Evolutionary conservation across 2,888 invertebrate genomes (phyloP).

Genomic region (Furcula furcula): DNA sequence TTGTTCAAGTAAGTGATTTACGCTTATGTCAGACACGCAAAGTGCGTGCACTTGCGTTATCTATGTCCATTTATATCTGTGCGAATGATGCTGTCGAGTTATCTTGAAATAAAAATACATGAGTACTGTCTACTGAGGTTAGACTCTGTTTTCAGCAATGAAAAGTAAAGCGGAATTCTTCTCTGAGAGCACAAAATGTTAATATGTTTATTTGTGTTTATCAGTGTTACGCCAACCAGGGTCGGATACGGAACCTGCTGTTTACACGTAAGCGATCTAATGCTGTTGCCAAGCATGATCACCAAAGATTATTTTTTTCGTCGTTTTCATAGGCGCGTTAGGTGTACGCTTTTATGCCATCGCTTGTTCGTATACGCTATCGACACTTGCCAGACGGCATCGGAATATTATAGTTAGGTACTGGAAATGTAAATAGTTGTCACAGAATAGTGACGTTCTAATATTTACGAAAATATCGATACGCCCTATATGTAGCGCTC

Average conservation of each 20-base stretch:
- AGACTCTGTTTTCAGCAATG: no score
- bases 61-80: no score
- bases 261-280: constrained; percentile 3
- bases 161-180: no score
- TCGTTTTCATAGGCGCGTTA: constrained; percentile 11
- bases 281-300: constrained; percentile 5
- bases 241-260: constrained; percentile 1
- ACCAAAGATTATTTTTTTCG: constrained; percentile 1
- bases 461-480: not conserved
- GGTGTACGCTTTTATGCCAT: constrained; percentile 24
- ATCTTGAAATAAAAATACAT: no score
- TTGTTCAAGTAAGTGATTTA: no score
- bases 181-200: no score
- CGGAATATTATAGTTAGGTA: not conserved
- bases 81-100: no score
- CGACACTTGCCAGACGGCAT: not conserved
- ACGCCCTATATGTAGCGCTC: not conserved
- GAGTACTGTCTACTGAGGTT: no score
- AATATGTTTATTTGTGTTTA: no score
- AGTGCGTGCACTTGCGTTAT: no score
- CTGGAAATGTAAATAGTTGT: not conserved
- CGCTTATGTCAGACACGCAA: no score
- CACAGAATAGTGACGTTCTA: not conserved
- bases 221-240: not conserved
- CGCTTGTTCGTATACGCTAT: constrained; percentile 20